These are phyloP conservation scores for Tretioscincus oriximinensis DNA, from an alignment of 2,113 vertebrate species.

Conservation along the genomic window DNA sequence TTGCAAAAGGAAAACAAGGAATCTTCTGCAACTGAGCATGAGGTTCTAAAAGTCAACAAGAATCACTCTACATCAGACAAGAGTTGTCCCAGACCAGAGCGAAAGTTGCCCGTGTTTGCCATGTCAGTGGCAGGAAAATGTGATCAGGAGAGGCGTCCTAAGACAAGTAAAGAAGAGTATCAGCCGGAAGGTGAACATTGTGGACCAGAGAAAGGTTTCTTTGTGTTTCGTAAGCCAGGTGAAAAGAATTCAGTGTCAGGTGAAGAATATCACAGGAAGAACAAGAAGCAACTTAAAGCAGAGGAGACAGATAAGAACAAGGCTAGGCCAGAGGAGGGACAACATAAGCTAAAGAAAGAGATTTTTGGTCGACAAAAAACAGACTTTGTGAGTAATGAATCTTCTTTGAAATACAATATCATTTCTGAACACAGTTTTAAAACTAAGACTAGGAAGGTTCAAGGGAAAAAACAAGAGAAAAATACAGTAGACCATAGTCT, in stretches of 20 bases:
- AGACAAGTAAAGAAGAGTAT: constrained; percentile 2
- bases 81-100: neutral
- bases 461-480: neutral
- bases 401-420: neutral
- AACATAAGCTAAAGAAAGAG: neutral
- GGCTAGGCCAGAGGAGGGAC: neutral
- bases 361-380: neutral
- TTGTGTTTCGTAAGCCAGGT: constrained; percentile 26
- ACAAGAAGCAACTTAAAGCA: neutral
- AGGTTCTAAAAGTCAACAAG: neutral
- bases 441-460: neutral
- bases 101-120: neutral
- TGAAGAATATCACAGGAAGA: constrained; percentile 2
- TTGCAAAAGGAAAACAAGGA: neutral
- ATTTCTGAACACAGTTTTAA: constrained; percentile 5
- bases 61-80: constrained; percentile 6
- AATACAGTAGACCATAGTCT: neutral
- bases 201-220: constrained; percentile 9
- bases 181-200: neutral
- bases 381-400: neutral
- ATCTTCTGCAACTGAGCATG: neutral
- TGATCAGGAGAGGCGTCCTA: neutral
- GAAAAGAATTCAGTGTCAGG: constrained; percentile 5
- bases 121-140: constrained; percentile 10
- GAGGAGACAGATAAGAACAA: neutral